These are phyloP conservation scores for Lampris incognitus DNA, from an alignment of 2,113 vertebrate genomes.

Conservation along the genomic window DNA sequence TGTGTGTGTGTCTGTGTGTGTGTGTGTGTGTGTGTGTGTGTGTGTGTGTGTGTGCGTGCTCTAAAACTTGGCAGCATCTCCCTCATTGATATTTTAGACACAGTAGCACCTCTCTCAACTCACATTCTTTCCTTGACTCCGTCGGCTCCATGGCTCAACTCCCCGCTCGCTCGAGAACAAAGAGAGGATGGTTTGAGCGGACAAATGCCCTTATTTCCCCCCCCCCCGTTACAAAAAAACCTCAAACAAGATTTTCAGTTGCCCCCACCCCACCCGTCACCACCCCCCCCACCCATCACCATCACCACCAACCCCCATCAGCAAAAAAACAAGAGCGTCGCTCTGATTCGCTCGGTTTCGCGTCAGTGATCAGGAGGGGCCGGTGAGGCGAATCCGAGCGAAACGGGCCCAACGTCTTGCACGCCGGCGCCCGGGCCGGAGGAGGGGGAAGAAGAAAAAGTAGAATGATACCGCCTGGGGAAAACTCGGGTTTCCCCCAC, in stretches of 20 bases:
- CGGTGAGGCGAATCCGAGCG: conserved; percentile 71
- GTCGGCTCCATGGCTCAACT: conserved; percentile 69
- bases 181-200: conserved; percentile 56
- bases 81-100: conserved; percentile 81
- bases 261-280: conserved; percentile 22
- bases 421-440: conserved; percentile 59
- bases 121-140: conserved; percentile 76
- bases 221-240: conserved; percentile 51
- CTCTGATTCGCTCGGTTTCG: conserved; percentile 76
- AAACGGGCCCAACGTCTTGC: conserved; percentile 70
- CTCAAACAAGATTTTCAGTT: conserved; percentile 65
- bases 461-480: conserved; percentile 69
- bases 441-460: conserved; percentile 43
- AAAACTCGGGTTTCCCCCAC: conserved; percentile 68
- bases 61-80: conserved; percentile 66
- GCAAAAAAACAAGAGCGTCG: conserved; percentile 54
- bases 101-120: conserved; percentile 71
- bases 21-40: too few relatives aligned
- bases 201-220: conserved; percentile 54
- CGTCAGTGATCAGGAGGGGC: conserved; percentile 66
- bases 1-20: too few relatives aligned
- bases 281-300: too few relatives aligned
- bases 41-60: neutral
- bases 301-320: too few relatives aligned
- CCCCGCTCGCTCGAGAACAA: conserved; percentile 68